phyloP scores from a whole-genome alignment of 2,888 invertebrate species.

The Drosophila neonasuta region DNA sequence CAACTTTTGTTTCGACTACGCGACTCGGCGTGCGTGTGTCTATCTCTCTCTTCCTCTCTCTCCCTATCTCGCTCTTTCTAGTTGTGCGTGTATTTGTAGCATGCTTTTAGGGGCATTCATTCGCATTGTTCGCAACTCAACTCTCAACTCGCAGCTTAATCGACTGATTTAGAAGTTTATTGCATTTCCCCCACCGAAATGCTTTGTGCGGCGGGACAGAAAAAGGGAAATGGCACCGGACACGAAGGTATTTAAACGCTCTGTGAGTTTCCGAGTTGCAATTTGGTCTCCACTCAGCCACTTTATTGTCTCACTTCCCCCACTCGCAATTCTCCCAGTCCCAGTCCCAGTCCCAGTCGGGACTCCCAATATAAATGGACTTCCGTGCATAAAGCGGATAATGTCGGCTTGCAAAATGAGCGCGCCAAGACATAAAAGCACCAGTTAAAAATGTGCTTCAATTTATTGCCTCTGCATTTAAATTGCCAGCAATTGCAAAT shows the following conservation, averaged over 20 bases:
- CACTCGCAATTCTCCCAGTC: not conserved
- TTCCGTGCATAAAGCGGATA: slow-evolving; percentile 73
- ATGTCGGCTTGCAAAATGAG: slow-evolving; percentile 46
- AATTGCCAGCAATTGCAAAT: slow-evolving; percentile 49
- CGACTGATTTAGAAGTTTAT: slow-evolving; percentile 76
- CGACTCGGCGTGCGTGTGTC: slow-evolving; percentile 8
- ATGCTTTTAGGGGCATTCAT: slow-evolving; percentile 57
- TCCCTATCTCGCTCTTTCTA: not conserved
- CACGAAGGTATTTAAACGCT: slow-evolving; percentile 73
- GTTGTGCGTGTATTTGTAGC: slow-evolving; percentile 10
- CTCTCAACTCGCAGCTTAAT: slow-evolving; percentile 66
- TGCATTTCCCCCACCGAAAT: slow-evolving; percentile 56
- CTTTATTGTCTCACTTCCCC: slow-evolving; percentile 54
- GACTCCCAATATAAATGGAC: slow-evolving; percentile 68
- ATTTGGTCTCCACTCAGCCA: slow-evolving; percentile 43
- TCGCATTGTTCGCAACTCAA: slow-evolving; percentile 50
- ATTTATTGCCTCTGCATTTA: slow-evolving; percentile 68
- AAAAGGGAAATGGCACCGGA: slow-evolving; percentile 66
- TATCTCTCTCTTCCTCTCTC: not conserved
- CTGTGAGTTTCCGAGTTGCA: slow-evolving; percentile 50
- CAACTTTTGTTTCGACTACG: slow-evolving; percentile 46
- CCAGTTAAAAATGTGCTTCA: slow-evolving; percentile 63
- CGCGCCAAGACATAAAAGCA: slow-evolving; percentile 52
- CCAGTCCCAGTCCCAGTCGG: slow-evolving; percentile 1
- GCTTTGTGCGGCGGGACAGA: slow-evolving; percentile 14